These are phyloP conservation scores for Eilema griseolum DNA, from an alignment of 2,888 invertebrate genomes.

Conservation along the genomic window DNA sequence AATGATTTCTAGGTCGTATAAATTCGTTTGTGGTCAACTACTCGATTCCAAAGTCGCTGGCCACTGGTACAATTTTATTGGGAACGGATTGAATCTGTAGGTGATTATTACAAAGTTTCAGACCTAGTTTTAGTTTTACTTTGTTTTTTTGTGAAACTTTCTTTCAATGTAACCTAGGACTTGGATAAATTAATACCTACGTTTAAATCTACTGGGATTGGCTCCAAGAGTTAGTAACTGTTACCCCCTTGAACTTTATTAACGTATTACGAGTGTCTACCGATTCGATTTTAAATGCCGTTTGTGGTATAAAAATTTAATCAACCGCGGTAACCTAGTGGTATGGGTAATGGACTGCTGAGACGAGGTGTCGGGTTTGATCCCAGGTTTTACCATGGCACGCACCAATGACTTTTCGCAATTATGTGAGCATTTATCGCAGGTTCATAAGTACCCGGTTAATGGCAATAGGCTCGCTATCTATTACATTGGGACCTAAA, in stretches of 20 bases:
- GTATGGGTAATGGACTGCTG: too few species aligned
- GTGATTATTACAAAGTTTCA: slow-evolving; percentile 68
- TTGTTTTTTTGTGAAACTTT: slow-evolving; percentile 16
- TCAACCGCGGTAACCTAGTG: too few species aligned
- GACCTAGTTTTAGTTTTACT: slow-evolving; percentile 39
- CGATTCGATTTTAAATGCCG: too few species aligned
- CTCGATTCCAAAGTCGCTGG: slow-evolving; percentile 73
- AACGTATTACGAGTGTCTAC: neutral
- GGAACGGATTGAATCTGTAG: slow-evolving; percentile 76
- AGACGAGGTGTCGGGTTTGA: too few species aligned
- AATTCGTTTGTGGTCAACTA: slow-evolving; percentile 65
- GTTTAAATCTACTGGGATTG: neutral
- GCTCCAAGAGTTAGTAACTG: neutral
- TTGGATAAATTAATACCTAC: neutral
- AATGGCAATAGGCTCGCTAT: too few species aligned
- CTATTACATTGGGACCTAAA: too few species aligned
- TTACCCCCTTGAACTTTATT: neutral
- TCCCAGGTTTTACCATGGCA: too few species aligned
- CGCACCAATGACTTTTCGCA: too few species aligned
- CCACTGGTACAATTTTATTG: slow-evolving; percentile 75
- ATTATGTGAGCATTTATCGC: too few species aligned
- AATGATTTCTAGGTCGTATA: slow-evolving; percentile 42
- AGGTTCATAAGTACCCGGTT: too few species aligned
- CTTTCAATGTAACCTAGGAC: neutral
- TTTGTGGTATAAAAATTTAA: too few species aligned